A percentile compares a stretch with the other conserved stretches of the same genome.
Conservation (phyloP, 1,140 invertebrate genomes). For the Drosophila grimshawi region DNA sequence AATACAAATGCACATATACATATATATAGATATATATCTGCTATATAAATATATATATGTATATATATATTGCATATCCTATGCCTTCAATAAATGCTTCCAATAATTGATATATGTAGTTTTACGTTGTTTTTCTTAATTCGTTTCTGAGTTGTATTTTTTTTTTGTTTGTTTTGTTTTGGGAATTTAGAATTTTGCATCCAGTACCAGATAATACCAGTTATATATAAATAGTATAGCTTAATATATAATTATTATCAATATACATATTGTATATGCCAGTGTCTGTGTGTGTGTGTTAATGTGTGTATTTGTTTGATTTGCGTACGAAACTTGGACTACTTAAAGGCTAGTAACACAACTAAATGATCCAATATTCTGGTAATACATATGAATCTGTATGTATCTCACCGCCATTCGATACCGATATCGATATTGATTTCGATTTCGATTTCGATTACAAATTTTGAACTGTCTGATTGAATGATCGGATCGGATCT, state of each 20-base stretch:
- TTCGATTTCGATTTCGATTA: conserved; percentile 9
- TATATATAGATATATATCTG: not conserved
- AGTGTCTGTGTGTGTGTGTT: conserved; percentile 30
- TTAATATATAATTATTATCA: conserved; percentile 78
- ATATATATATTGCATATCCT: conserved; percentile 42
- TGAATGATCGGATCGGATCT: conserved; percentile 23
- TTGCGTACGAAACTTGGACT: conserved; percentile 75
- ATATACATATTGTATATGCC: conserved; percentile 81
- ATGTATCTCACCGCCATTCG: not conserved
- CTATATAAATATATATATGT: conserved; percentile 4
- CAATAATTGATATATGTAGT: conserved; percentile 81
- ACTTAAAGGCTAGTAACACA: conserved; percentile 81
- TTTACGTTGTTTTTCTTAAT: conserved; percentile 40
- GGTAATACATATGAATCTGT: conserved; percentile 34
- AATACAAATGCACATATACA: conserved; percentile 42
- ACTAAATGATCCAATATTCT: conserved; percentile 73
- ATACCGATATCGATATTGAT: conserved; percentile 13
- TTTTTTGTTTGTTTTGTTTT: not conserved
- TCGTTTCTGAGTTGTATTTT: not conserved
- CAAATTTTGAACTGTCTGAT: conserved; percentile 18
- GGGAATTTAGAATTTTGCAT: conserved; percentile 35
- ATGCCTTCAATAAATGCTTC: conserved; percentile 77
- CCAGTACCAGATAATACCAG: conserved; percentile 39
- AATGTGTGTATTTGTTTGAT: conserved; percentile 1
- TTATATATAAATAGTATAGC: conserved; percentile 60